Evolutionary conservation across 2,888 invertebrate genomes (phyloP).

Genomic region (Amphipoea oculea): DNA sequence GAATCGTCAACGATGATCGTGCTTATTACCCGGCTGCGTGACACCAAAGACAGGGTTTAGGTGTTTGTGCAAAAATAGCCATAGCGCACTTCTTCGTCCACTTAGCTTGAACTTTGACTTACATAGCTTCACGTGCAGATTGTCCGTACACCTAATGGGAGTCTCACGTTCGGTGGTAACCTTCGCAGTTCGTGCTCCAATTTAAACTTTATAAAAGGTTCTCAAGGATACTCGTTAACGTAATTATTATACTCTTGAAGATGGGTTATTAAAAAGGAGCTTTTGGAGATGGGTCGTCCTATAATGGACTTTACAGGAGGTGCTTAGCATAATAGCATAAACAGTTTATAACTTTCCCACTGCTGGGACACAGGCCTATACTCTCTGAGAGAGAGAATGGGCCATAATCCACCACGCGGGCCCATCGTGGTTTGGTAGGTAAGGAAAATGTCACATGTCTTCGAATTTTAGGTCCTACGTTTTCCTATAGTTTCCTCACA

Average conservation of each 20-base stretch:
- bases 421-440: neutral
- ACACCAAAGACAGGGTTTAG: neutral
- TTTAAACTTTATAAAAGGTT: constrained; percentile 45
- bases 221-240: constrained; percentile 16
- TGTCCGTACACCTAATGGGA: constrained; percentile 29
- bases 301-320: neutral
- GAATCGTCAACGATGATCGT: no score
- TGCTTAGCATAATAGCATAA: no score
- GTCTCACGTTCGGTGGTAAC: constrained; percentile 45
- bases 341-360: no score
- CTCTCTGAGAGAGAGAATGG: neutral
- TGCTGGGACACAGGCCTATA: no score
- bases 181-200: constrained; percentile 39
- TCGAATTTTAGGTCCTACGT: neutral
- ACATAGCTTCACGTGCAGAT: constrained; percentile 16
- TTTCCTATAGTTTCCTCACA: no score
- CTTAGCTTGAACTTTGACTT: constrained; percentile 37
- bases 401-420: neutral
- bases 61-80: neutral
- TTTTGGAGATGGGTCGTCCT: neutral
- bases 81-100: constrained; percentile 8
- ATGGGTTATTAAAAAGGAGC: neutral
- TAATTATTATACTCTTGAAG: constrained; percentile 9
- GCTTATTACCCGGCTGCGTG: neutral
- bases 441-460: neutral